These are phyloP conservation scores for Geodia barretti DNA, from an alignment of 37 sponge, comb jelly and placozoan genomes.

Conservation along the genomic window DNA sequence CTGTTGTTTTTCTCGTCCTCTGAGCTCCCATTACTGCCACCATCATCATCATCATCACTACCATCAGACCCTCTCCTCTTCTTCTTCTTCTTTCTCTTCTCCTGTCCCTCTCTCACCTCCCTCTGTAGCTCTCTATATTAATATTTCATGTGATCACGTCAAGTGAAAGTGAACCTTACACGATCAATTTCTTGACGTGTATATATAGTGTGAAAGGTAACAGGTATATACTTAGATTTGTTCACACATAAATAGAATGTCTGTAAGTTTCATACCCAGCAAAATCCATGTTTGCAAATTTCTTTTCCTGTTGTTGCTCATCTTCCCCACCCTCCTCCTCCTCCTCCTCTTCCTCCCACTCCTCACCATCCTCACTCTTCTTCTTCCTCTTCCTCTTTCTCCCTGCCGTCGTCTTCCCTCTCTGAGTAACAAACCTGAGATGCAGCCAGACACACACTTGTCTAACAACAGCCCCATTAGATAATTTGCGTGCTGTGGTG, in stretches of 20 bases:
- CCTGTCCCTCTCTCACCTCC: neutral
- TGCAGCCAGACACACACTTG: too few species aligned
- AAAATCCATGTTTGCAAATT: slow-evolving; percentile 38
- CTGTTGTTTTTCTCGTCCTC: neutral
- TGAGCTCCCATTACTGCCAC: too few species aligned
- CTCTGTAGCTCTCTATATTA: neutral
- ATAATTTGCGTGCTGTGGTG: too few species aligned
- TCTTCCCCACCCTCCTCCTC: slow-evolving; percentile 1
- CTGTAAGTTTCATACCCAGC: slow-evolving; percentile 35
- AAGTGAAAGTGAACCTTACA: too few species aligned
- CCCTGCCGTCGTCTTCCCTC: slow-evolving; percentile 14
- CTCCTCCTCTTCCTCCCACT: slow-evolving; percentile 16
- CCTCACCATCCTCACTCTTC: neutral
- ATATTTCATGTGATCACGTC: too few species aligned
- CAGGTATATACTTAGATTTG: too few species aligned
- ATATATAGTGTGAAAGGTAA: too few species aligned
- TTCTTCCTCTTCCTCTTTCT: slow-evolving; percentile 19
- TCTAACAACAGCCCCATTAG: too few species aligned
- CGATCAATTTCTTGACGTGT: too few species aligned
- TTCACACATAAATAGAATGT: too few species aligned
- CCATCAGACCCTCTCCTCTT: neutral
- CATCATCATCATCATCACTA: neutral
- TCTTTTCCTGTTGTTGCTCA: slow-evolving; percentile 4
- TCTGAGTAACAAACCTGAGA: neutral
- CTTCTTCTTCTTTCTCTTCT: neutral